A percentile compares a stretch with the other conserved stretches of the same genome.
phyloP scores from a whole-genome alignment of 1,140 invertebrate species.

The Thalassaphorura encarpata region DNA sequence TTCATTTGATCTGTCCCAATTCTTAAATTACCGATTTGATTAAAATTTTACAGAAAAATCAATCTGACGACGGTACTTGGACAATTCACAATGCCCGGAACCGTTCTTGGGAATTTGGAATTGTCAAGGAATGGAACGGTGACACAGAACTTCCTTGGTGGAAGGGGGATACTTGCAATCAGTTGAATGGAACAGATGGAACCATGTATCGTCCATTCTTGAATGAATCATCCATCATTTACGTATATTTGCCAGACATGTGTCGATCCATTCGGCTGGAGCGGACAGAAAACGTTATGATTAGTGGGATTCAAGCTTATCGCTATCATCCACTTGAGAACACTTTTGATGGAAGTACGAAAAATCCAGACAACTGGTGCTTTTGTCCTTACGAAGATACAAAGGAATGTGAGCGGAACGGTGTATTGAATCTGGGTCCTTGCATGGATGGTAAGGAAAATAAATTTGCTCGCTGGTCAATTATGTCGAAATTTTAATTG shows the following conservation, averaged over 20 bases:
- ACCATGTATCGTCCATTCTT: slow-evolving; percentile 62
- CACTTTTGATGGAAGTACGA: slow-evolving; percentile 52
- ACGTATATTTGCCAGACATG: slow-evolving; percentile 10
- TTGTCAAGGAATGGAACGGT: slow-evolving; percentile 50
- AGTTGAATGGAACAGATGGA: slow-evolving; percentile 59
- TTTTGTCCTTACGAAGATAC: slow-evolving; percentile 55
- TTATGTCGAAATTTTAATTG: not conserved
- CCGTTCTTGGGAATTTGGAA: slow-evolving; percentile 54
- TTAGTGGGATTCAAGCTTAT: slow-evolving; percentile 55
- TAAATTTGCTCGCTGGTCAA: no score
- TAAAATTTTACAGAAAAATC: slow-evolving; percentile 45
- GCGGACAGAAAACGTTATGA: slow-evolving; percentile 47
- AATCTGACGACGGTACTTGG: slow-evolving; percentile 44
- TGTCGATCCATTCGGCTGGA: slow-evolving; percentile 39
- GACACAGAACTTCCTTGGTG: slow-evolving; percentile 47
- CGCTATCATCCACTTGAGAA: slow-evolving; percentile 48
- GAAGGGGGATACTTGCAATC: slow-evolving; percentile 51
- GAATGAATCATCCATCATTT: slow-evolving; percentile 34
- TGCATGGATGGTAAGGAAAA: slow-evolving; percentile 41
- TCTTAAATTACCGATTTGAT: not conserved
- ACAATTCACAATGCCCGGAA: slow-evolving; percentile 53
- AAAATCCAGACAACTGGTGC: slow-evolving; percentile 57
- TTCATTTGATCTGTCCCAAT: not conserved
- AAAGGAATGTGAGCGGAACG: slow-evolving; percentile 51
- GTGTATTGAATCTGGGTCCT: slow-evolving; percentile 54